Evolutionary conservation across 35 echinoderm and acorn worm species (phyloP).

Genomic region (Apostichopus californicus): DNA sequence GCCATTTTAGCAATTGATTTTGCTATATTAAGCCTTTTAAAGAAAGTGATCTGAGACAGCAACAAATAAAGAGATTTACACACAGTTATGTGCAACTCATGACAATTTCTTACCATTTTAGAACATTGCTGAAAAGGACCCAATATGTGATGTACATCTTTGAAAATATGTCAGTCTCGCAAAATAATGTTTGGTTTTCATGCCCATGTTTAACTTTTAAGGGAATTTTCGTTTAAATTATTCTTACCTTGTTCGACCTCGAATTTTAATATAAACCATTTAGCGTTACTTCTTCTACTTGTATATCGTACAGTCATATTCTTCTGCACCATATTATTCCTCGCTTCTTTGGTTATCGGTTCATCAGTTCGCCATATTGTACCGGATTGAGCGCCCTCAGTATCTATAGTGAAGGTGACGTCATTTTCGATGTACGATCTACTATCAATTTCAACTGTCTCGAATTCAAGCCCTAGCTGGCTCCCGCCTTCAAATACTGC

Average conservation of each 20-base stretch:
- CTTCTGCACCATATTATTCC: background rate
- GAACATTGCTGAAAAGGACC: too few species aligned
- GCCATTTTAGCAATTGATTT: too few species aligned
- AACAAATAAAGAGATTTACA: too few species aligned
- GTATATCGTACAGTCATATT: slow-evolving; percentile 2
- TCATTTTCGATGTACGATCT: background rate
- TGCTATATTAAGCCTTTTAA: too few species aligned
- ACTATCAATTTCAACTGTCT: background rate
- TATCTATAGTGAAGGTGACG: background rate
- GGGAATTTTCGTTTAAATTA: too few species aligned
- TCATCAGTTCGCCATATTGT: background rate
- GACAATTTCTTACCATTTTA: too few species aligned
- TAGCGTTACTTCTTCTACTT: background rate
- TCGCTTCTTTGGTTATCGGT: background rate
- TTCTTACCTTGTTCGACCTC: slow-evolving; percentile 3
- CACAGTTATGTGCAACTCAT: too few species aligned
- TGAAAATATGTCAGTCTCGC: too few species aligned
- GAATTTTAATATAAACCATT: slow-evolving; percentile 15
- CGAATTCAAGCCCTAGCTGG: background rate
- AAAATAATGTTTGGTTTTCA: too few species aligned
- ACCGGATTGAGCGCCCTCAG: background rate
- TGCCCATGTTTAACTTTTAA: too few species aligned
- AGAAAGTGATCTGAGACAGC: too few species aligned
- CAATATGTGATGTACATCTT: too few species aligned
- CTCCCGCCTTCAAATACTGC: background rate